Conservation (phyloP, 2,797 vertebrate genomes). For the Botia kubotai region DNA sequence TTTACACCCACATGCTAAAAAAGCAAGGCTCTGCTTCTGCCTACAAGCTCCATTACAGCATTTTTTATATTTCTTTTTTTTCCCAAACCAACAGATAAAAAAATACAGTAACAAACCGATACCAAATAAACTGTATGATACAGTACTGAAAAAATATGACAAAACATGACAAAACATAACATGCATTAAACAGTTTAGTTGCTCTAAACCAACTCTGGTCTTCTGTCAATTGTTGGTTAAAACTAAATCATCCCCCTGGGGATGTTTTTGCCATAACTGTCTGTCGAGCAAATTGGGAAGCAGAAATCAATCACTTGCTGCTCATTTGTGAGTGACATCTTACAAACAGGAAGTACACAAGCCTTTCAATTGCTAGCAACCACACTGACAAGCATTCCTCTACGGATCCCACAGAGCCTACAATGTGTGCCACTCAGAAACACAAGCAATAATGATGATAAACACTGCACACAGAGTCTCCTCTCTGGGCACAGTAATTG, state of each 20-base stretch:
- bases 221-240: constrained; percentile 62
- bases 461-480: constrained; percentile 57
- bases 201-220: constrained; percentile 35
- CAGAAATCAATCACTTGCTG: constrained; percentile 68
- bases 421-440: constrained; percentile 53
- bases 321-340: constrained; percentile 62
- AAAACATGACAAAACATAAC: neutral
- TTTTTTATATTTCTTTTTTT: neutral
- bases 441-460: constrained; percentile 65
- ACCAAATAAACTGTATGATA: neutral
- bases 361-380: constrained; percentile 53
- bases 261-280: constrained; percentile 66
- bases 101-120: neutral
- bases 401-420: constrained; percentile 50
- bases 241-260: constrained; percentile 55
- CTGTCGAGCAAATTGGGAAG: constrained; percentile 57
- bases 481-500: constrained; percentile 38
- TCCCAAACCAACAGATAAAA: neutral
- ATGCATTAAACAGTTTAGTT: constrained; percentile 47
- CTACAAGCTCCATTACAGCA: neutral
- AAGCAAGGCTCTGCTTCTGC: neutral
- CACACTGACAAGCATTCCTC: constrained; percentile 62
- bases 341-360: constrained; percentile 58
- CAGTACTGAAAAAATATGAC: neutral
- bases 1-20: neutral